Conservation (phyloP, 2,113 vertebrate species). For the Bubo scandiacus region DNA sequence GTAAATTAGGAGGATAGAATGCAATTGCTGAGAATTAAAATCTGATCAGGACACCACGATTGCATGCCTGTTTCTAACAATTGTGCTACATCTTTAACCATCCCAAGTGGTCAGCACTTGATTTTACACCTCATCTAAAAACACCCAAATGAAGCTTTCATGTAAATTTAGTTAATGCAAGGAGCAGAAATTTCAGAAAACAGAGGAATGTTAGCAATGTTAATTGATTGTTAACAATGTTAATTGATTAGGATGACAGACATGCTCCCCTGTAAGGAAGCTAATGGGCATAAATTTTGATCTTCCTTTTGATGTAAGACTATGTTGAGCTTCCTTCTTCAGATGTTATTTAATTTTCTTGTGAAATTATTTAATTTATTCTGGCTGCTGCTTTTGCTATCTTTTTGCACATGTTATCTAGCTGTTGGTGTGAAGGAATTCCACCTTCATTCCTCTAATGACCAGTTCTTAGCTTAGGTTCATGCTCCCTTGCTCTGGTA, state of each 20-base stretch:
- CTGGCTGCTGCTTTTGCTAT: not conserved
- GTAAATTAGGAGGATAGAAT: not conserved
- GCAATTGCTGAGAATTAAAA: not conserved
- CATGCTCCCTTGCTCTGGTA: not conserved
- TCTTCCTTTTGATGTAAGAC: not conserved
- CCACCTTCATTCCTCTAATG: not conserved
- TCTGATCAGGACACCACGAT: not conserved
- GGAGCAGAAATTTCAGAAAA: not conserved
- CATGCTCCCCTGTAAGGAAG: not conserved
- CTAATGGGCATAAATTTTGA: not conserved
- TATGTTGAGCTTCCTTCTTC: not conserved
- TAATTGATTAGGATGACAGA: not conserved
- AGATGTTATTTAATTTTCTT: not conserved
- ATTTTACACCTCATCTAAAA: not conserved
- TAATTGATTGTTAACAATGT: not conserved
- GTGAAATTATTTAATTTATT: not conserved
- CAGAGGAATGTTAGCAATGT: not conserved
- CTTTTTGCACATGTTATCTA: not conserved
- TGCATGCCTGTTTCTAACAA: not conserved
- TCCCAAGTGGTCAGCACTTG: not conserved
- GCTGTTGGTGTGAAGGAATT: not conserved
- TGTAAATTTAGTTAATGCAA: not conserved
- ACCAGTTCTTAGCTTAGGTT: not conserved
- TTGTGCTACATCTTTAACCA: not conserved
- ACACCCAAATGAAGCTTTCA: not conserved